Base-by-base conservation (phyloP, 2,797 vertebrate species). In the Lagodon rhomboides region DNA sequence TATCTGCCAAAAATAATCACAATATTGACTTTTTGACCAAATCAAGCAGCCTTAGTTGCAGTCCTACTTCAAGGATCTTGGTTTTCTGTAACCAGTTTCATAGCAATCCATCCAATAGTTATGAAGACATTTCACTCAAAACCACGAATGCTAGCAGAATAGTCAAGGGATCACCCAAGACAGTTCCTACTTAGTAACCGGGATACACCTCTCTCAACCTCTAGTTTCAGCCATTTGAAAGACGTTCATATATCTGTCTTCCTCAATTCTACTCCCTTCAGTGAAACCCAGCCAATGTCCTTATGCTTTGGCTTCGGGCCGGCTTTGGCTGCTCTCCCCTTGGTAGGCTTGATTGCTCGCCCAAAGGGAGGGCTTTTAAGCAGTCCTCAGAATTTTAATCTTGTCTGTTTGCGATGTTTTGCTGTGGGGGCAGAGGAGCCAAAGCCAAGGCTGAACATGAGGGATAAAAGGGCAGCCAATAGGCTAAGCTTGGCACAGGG, bases 331-430 rank as follows among this genome's bases (percentile, higher is more conserved):
- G 68, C 84, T 62, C 64, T 86, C 77, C 80, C 54, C 50, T 18
- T 11, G 38, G 68, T 73, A 73, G 73, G 55, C 41, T 90, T 67
- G 78, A 73, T 63, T 73, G 5, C 74, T 38, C 0, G 68, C 80
- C 85, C 75, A 76, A 68, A 61, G 59, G 79, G 80, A 86, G 79
- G 80, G 82, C 85, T 81, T 75, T 88, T 85, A 89, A 86, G 77
- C 87, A 75, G 82, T 75, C 89, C 75, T 89, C 67, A 75, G 92
- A 93, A 92, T 93, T 87, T 85, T 91, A 92, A 94, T 93, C 86
- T 90, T 59, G 87, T 93, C 89, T 85, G 80, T 93, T 92, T 85
- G 79, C 86, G 89, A 89, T 84, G 85, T 89, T 90, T 90, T 88
- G 73, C 87, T 73, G 73, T 70, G 78, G 84, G 73, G 85, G 83